Evolutionary conservation across 2,797 vertebrate genomes (phyloP), one percentile per base, ranked within the genome.

Genomic region (Linurgus olivaceus): DNA sequence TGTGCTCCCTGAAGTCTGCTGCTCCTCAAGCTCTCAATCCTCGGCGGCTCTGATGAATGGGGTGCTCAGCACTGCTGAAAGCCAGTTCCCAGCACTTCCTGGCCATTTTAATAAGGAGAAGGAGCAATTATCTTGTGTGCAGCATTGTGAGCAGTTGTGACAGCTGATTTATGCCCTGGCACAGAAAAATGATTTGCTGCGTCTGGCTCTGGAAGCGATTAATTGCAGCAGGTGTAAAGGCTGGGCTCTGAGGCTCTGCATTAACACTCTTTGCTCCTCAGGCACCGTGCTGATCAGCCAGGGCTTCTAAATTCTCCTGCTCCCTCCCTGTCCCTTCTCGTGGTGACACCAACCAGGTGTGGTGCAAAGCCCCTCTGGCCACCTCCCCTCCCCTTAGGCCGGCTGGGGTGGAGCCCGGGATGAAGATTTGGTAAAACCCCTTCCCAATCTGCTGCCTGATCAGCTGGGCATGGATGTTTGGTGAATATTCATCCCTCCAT

Each of bases 401-500:
- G 13, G 28, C 31, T 1, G 23, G 3, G 70, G 5, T 5, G 51
- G 45, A 24, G 8, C 8, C 7, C 29, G 4, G 65, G 23, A 8
- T 2, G 1, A 35, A 48, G 15, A 17, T 61, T 54, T 67, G 2
- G 1, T 18, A 8, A 82, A 68, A 17, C 17, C 45, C 66, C 2
- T 45, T 63, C 65, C 57, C 72, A 17, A 0, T 6, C 15, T 47
- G 33, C 77, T 50, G 33, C 73, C 52, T 0, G 2, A 11, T 8
- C 45, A 26, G 68, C 70, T 70, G 23, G 2, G 45, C 4, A 0
- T 1, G 31, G 17, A 2, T 0, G 0, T 61, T n/a, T 17, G 1
- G 51, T 24, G 28, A 50, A 48, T 18, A 21, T 31, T 68, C 38
- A 18, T 24, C 45, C 38, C 50, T 23, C 33, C 7, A 17, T 38